These are phyloP conservation scores for Cranoglanis bouderius DNA, from an alignment of 2,113 vertebrate genomes.

Conservation along the genomic window DNA sequence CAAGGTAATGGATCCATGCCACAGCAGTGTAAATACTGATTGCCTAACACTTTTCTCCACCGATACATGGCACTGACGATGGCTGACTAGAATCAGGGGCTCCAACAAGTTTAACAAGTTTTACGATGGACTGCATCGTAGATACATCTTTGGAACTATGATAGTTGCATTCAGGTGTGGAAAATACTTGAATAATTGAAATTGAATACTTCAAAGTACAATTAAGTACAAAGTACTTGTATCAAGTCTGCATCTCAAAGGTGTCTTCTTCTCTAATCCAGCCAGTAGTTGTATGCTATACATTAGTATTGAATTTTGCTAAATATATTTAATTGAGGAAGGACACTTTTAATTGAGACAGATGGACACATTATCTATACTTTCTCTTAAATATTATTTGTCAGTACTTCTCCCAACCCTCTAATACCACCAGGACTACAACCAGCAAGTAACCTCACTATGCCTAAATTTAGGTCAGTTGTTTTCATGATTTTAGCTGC, in stretches of 20 bases:
- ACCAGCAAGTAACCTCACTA: background rate
- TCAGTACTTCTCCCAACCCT: background rate
- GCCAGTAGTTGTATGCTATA: background rate
- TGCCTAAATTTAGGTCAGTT: background rate
- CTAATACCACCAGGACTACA: background rate
- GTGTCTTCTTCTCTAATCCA: background rate
- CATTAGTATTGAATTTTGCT: background rate
- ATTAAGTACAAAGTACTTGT: background rate
- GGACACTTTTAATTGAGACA: background rate
- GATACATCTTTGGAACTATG: background rate
- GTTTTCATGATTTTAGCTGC: background rate
- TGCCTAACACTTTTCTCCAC: background rate
- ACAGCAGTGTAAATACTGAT: slow-evolving; percentile 33
- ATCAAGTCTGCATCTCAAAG: background rate
- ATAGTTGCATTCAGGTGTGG: background rate
- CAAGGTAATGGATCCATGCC: slow-evolving; percentile 42
- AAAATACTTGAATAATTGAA: background rate
- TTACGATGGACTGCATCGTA: background rate
- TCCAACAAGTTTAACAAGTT: background rate
- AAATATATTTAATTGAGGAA: too few species aligned
- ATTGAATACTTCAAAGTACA: background rate
- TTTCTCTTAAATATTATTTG: background rate
- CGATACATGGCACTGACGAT: background rate
- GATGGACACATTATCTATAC: background rate
- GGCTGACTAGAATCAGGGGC: background rate